phyloP scores from a whole-genome alignment of 2,888 invertebrate species.

The Epistrophella euchroma region DNA sequence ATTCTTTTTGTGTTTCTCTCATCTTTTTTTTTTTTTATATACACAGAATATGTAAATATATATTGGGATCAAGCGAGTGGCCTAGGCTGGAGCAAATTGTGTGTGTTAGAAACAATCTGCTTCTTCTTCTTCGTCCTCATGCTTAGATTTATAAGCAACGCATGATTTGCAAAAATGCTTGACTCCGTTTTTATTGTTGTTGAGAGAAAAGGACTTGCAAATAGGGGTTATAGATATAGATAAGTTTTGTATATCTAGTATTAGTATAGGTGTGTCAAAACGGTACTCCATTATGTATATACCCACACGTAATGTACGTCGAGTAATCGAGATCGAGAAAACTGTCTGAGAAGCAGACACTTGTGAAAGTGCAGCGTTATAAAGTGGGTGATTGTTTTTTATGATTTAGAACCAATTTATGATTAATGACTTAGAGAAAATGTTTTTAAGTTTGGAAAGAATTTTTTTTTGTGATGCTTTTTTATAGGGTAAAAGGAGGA shows the following conservation, averaged over 20 bases:
- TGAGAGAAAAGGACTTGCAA: constrained; percentile 27
- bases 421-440: constrained; percentile 44
- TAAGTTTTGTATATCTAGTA: background rate
- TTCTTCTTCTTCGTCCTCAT: constrained; percentile 13
- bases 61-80: constrained; percentile 38
- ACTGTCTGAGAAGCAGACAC: constrained; percentile 61
- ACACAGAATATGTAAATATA: background rate
- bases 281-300: background rate
- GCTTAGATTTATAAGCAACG: constrained; percentile 28
- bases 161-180: constrained; percentile 57
- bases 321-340: constrained; percentile 58
- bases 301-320: background rate
- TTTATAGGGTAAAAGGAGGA: constrained; percentile 16
- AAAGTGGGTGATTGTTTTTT: constrained; percentile 54
- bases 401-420: constrained; percentile 55
- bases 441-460: background rate
- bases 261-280: constrained; percentile 19
- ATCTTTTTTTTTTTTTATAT: background rate
- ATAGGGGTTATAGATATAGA: constrained; percentile 1
- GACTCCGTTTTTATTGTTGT: constrained; percentile 56
- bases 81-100: background rate
- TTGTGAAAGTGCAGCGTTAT: constrained; percentile 37
- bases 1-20: constrained; percentile 36
- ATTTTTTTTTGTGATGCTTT: background rate
- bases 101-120: constrained; percentile 1